Percentiles rank a stretch among this genome's conserved stretches.
phyloP scores from a whole-genome alignment of 2,797 vertebrate species.

The Melanogrammus aeglefinus region DNA sequence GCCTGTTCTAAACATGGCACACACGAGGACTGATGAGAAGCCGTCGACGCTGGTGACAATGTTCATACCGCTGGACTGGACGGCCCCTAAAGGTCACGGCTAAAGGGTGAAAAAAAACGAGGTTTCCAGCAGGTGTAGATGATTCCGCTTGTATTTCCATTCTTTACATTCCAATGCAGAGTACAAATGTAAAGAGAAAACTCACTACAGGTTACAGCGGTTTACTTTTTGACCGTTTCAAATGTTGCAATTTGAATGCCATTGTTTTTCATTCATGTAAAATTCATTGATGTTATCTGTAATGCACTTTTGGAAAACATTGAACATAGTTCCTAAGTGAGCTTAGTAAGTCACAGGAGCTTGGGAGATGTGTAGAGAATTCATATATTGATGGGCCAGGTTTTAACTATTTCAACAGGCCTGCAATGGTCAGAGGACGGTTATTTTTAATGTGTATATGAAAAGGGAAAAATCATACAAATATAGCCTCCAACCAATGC shows the following conservation, averaged over 20 bases:
- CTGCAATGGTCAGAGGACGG: neutral
- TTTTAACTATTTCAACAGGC: neutral
- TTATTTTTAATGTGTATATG: neutral
- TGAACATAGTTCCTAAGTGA: neutral
- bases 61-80: neutral
- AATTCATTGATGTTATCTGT: slow-evolving; percentile 17
- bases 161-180: neutral
- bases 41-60: neutral
- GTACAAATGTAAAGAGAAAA: neutral
- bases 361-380: neutral
- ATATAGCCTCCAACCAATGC: neutral
- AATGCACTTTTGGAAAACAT: slow-evolving; percentile 25
- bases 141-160: neutral
- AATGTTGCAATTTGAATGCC: slow-evolving; percentile 1
- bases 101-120: neutral
- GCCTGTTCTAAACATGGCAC: neutral
- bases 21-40: neutral
- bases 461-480: neutral
- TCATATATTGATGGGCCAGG: neutral
- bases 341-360: neutral
- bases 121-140: neutral
- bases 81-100: neutral
- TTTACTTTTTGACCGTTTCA: neutral
- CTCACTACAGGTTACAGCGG: neutral
- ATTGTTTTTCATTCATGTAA: slow-evolving; percentile 16